Percentiles rank a stretch among this genome's conserved stretches.
These are phyloP conservation scores for Zophobas atratus DNA, from an alignment of 1,140 invertebrate genomes.

Conservation along the genomic window DNA sequence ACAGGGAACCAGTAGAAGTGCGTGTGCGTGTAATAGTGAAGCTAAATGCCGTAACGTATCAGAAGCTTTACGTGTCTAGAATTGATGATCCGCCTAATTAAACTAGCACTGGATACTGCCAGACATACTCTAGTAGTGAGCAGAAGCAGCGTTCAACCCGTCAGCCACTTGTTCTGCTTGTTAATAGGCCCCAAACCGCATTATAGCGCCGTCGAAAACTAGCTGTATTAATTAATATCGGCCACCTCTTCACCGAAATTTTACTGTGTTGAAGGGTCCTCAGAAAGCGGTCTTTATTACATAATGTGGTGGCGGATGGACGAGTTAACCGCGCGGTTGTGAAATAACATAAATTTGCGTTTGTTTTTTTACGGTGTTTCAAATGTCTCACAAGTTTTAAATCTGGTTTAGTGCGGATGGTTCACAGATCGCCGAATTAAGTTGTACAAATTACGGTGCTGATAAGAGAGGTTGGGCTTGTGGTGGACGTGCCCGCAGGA, in stretches of 20 bases:
- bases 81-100: constrained; percentile 54
- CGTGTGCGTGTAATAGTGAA: constrained; percentile 40
- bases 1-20: constrained; percentile 13
- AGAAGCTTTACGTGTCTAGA: constrained; percentile 51
- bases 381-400: too few species aligned
- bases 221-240: constrained; percentile 34
- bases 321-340: too few species aligned
- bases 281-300: too few species aligned
- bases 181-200: constrained; percentile 36
- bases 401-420: too few species aligned
- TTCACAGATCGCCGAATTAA: too few species aligned
- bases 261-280: constrained; percentile 15
- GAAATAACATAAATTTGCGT: too few species aligned
- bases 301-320: too few species aligned
- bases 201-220: constrained; percentile 23
- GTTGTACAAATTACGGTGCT: too few species aligned
- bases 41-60: constrained; percentile 37
- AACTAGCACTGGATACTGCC: constrained; percentile 47
- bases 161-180: constrained; percentile 37
- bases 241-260: constrained; percentile 29
- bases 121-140: constrained; percentile 25
- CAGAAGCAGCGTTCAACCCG: constrained; percentile 13
- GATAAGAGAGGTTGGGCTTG: too few species aligned
- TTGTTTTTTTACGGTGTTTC: too few species aligned
- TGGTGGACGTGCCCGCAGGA: too few species aligned